Evolutionary conservation across 2,888 invertebrate species (phyloP).

Genomic region (Beris morrisii): DNA sequence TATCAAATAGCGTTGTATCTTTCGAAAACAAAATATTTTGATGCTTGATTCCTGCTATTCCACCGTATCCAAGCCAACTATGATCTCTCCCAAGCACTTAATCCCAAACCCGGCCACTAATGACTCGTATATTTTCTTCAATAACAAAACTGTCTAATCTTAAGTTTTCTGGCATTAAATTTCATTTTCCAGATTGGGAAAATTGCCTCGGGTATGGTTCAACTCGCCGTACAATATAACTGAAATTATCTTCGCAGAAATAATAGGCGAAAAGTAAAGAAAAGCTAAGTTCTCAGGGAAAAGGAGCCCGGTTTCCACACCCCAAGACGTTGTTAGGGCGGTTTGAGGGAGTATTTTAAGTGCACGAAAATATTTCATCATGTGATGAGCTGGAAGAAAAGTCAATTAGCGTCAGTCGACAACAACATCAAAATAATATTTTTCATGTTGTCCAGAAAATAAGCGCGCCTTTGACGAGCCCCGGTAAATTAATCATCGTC

Average conservation of each 20-base stretch:
- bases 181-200: constrained; percentile 17
- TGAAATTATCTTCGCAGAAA: too few species aligned
- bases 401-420: constrained; percentile 29
- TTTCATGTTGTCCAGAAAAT: constrained; percentile 27
- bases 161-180: constrained; percentile 24
- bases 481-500: constrained; percentile 33
- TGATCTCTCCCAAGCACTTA: too few species aligned
- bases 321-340: too few species aligned
- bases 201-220: constrained; percentile 21
- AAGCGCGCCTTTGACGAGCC: constrained; percentile 28
- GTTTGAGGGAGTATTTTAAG: background rate
- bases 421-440: constrained; percentile 30
- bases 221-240: background rate
- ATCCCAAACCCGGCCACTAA: too few species aligned
- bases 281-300: too few species aligned
- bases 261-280: too few species aligned
- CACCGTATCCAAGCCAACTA: too few species aligned
- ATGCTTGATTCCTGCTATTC: too few species aligned
- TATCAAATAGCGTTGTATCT: too few species aligned
- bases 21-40: too few species aligned
- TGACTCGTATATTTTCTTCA: background rate
- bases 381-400: constrained; percentile 22
- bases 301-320: too few species aligned
- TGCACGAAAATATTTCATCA: constrained; percentile 20
- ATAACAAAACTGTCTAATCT: constrained; percentile 22